Evolutionary conservation across 2,797 vertebrate genomes (phyloP).

Genomic region (Falco novaeseelandiae): DNA sequence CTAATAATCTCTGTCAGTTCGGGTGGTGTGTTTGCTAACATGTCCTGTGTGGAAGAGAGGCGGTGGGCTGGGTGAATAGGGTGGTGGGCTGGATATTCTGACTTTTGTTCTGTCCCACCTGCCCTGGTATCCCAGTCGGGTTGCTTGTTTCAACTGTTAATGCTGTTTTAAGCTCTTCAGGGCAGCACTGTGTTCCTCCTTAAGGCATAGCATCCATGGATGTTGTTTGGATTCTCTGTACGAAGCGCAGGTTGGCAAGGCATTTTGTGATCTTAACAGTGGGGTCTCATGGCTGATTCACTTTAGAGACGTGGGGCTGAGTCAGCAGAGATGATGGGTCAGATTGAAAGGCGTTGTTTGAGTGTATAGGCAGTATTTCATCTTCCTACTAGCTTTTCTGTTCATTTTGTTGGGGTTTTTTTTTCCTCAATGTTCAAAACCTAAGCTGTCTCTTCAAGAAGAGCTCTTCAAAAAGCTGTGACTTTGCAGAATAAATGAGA

Average conservation of each 20-base stretch:
- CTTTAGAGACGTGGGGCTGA: background rate
- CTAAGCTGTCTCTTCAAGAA: background rate
- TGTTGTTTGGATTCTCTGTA: background rate
- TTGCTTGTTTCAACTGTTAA: background rate
- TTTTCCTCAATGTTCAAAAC: background rate
- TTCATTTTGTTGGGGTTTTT: background rate
- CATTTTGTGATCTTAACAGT: background rate
- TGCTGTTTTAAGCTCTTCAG: background rate
- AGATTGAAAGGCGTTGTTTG: background rate
- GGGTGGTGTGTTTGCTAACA: background rate
- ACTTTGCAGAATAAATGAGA: background rate
- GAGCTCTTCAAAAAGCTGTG: background rate
- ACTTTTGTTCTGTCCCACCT: background rate
- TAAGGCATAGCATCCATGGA: fast-evolving
- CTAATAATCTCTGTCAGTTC: background rate
- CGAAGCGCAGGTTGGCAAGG: background rate
- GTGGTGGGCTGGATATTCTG: background rate
- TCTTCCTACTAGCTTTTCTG: background rate
- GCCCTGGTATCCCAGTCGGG: background rate
- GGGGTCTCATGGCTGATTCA: background rate
- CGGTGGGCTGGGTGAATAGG: background rate
- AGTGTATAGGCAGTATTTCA: background rate
- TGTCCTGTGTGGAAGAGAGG: background rate
- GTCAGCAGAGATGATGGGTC: background rate
- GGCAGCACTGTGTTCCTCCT: background rate